Evolutionary conservation across 2,113 vertebrate genomes (phyloP).

Genomic region (Psilopsiagon aymara): DNA sequence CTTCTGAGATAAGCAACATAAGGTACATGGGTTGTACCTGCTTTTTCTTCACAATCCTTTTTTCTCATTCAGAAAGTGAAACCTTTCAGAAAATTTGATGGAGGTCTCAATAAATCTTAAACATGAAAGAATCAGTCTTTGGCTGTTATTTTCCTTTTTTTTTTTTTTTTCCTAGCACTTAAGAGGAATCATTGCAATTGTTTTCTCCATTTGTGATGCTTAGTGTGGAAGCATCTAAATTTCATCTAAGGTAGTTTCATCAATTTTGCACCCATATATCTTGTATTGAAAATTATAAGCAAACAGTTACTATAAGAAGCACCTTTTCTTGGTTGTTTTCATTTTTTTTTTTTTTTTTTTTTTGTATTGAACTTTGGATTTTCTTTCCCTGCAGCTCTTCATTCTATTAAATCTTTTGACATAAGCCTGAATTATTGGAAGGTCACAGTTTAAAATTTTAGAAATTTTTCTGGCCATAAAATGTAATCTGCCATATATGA

Average conservation of each 20-base stretch:
- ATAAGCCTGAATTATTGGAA: background rate
- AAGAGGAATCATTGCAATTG: background rate
- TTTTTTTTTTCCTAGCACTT: background rate
- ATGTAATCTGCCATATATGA: conserved; percentile 21
- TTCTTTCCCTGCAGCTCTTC: background rate
- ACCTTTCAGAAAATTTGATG: background rate
- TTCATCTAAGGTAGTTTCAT: background rate
- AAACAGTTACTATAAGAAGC: background rate
- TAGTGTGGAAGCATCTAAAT: background rate
- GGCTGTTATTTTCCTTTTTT: too few species aligned
- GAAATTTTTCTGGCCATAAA: background rate
- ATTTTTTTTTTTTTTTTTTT: background rate
- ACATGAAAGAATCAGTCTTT: background rate
- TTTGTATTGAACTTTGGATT: background rate
- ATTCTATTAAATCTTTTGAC: background rate
- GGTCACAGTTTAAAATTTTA: conserved; percentile 26
- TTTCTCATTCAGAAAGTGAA: background rate
- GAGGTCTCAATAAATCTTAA: background rate
- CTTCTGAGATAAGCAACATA: background rate
- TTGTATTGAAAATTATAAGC: background rate
- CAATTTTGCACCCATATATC: background rate
- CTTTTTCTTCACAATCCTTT: background rate
- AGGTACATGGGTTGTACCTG: accelerated
- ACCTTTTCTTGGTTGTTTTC: accelerated
- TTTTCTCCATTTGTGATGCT: background rate